phyloP scores from a whole-genome alignment of 30 jellyfish, hydroid and myxozoan species.

The Catostylus mosaicus region DNA sequence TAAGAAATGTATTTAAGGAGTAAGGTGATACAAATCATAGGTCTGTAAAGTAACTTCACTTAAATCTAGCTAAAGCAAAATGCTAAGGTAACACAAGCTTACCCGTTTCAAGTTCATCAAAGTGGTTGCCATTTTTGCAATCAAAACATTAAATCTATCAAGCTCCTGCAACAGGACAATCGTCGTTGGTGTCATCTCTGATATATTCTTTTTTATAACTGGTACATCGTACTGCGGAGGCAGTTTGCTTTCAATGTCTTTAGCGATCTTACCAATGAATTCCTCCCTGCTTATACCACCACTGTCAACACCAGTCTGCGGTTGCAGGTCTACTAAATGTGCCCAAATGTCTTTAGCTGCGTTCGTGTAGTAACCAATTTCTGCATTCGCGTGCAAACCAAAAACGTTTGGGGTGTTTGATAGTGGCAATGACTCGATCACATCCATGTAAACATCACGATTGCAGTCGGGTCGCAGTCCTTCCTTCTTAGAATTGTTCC shows the following conservation, averaged over 20 bases:
- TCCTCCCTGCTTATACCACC: constrained; percentile 98
- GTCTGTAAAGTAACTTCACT: too few species aligned
- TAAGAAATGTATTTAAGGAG: too few species aligned
- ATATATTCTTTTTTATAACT: constrained; percentile 69
- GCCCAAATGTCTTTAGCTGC: constrained; percentile 98
- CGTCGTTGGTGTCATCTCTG: constrained; percentile 90
- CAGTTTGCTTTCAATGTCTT: constrained; percentile 87
- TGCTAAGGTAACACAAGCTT: too few species aligned
- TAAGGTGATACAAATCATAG: too few species aligned
- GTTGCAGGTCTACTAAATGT: constrained; percentile 93
- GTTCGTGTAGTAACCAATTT: constrained; percentile 92
- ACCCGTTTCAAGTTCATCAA: constrained; percentile 86
- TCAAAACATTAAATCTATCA: constrained; percentile 86
- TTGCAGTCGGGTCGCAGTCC: constrained; percentile 88
- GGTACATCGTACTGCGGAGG: constrained; percentile 86
- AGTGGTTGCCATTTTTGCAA: constrained; percentile 82
- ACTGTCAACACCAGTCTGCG: constrained; percentile 95
- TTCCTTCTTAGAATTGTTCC: constrained; percentile 37
- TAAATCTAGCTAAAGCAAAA: too few species aligned
- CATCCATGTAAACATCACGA: constrained; percentile 90
- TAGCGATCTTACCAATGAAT: constrained; percentile 90
- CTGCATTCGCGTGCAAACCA: constrained; percentile 98
- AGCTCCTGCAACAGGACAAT: constrained; percentile 94
- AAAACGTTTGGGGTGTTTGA: constrained; percentile 91
- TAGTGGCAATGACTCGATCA: constrained; percentile 84